phyloP scores from a whole-genome alignment of 1,140 invertebrate genomes.

The Drosophila repleta region DNA sequence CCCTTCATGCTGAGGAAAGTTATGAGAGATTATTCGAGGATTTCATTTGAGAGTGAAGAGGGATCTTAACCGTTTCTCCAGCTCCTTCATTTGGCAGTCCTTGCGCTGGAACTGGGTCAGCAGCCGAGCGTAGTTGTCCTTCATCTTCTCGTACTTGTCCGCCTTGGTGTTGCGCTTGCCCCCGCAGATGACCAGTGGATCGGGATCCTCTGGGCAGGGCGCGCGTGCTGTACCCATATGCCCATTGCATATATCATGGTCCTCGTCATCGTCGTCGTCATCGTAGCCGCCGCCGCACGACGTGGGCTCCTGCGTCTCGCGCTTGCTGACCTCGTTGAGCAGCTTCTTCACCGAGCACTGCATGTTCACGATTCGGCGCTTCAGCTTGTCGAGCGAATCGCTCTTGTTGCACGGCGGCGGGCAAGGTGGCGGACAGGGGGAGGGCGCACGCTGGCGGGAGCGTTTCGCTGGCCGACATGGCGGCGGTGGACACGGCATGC shows the following conservation, averaged over 20 bases:
- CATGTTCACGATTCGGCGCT: constrained; percentile 67
- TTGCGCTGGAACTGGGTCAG: constrained; percentile 74
- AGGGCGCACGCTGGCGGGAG: constrained; percentile 1
- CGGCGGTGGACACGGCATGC: background rate
- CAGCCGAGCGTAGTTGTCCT: constrained; percentile 77
- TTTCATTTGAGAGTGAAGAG: background rate
- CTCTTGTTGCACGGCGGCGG: constrained; percentile 27
- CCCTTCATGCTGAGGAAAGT: constrained; percentile 54
- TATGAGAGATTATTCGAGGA: background rate
- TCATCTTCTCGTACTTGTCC: constrained; percentile 75
- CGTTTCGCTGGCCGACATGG: constrained; percentile 4
- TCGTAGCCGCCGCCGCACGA: constrained; percentile 17
- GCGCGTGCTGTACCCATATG: background rate
- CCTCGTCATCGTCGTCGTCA: constrained; percentile 28
- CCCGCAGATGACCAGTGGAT: constrained; percentile 70
- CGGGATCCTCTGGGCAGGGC: constrained; percentile 63
- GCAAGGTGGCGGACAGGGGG: constrained; percentile 16
- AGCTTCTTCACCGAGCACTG: constrained; percentile 68
- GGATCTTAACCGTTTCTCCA: constrained; percentile 62
- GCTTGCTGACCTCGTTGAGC: constrained; percentile 62
- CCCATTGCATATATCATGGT: constrained; percentile 6
- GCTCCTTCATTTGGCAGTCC: constrained; percentile 76
- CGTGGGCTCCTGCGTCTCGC: constrained; percentile 36
- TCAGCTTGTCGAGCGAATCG: constrained; percentile 70
- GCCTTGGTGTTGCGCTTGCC: constrained; percentile 74